Percentiles rank a stretch among this genome's conserved stretches.
Evolutionary conservation across 2,797 vertebrate genomes (phyloP).

Genomic region (Atherinosoma microstoma): DNA sequence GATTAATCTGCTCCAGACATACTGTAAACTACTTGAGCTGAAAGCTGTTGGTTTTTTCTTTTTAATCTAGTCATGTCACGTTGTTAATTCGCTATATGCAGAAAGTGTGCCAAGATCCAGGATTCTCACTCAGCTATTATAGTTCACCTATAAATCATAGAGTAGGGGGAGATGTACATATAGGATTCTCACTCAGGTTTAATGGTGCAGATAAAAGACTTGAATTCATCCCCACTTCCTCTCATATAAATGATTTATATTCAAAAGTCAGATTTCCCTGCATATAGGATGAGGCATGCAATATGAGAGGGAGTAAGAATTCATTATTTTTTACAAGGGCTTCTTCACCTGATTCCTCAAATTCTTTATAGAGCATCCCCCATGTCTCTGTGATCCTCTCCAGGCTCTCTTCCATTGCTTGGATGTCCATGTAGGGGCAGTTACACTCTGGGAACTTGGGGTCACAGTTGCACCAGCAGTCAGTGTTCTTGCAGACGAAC

Average conservation of each 20-base stretch:
- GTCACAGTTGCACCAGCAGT: slow-evolving; percentile 96
- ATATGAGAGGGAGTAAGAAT: neutral
- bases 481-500: slow-evolving; percentile 93
- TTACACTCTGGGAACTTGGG: slow-evolving; percentile 94
- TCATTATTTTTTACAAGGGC: slow-evolving; percentile 3
- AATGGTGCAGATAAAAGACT: slow-evolving; percentile 56
- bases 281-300: slow-evolving; percentile 24
- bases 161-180: slow-evolving; percentile 38
- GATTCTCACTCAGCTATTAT: slow-evolving; percentile 55
- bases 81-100: slow-evolving; percentile 67
- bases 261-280: slow-evolving; percentile 30
- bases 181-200: slow-evolving; percentile 41
- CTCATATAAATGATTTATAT: slow-evolving; percentile 53
- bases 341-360: slow-evolving; percentile 92
- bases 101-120: slow-evolving; percentile 32
- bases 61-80: slow-evolving; percentile 49
- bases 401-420: slow-evolving; percentile 96
- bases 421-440: slow-evolving; percentile 96
- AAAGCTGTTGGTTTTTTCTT: slow-evolving; percentile 66
- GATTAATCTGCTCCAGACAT: slow-evolving; percentile 78
- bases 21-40: slow-evolving; percentile 75
- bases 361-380: slow-evolving; percentile 91
- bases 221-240: slow-evolving; percentile 46
- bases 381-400: slow-evolving; percentile 92
- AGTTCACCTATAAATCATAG: slow-evolving; percentile 60